Evolutionary conservation across 2,797 vertebrate genomes (phyloP).

Genomic region (Chaunax sp.): DNA sequence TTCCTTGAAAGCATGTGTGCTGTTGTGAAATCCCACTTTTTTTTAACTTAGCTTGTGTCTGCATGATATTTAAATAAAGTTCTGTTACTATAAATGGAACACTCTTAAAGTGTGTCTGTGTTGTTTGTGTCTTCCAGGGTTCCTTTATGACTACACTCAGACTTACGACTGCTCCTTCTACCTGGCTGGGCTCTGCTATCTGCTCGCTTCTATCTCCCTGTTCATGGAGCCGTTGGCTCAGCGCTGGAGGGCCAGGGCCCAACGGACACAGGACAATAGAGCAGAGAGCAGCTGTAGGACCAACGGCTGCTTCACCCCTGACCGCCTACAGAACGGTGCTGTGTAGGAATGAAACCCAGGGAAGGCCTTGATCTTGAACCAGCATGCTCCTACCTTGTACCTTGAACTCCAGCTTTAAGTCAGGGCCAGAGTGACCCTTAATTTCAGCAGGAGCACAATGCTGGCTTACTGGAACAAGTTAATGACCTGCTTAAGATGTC

Average conservation of each 20-base stretch:
- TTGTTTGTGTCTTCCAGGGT: slow-evolving; percentile 80
- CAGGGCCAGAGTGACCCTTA: slow-evolving; percentile 47
- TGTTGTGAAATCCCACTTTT: neutral
- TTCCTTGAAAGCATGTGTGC: neutral
- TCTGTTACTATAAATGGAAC: neutral
- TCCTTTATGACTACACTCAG: slow-evolving; percentile 92
- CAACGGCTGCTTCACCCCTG: slow-evolving; percentile 79
- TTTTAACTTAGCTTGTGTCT: neutral
- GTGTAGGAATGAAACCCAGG: slow-evolving; percentile 69
- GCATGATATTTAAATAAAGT: neutral
- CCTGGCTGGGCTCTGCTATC: slow-evolving; percentile 91
- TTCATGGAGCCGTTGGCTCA: slow-evolving; percentile 90
- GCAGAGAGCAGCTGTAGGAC: slow-evolving; percentile 75
- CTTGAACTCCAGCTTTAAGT: slow-evolving; percentile 50
- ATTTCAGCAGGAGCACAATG: slow-evolving; percentile 36
- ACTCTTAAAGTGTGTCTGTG: neutral
- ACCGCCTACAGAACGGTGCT: slow-evolving; percentile 74
- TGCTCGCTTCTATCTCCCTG: slow-evolving; percentile 90
- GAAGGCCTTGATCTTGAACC: slow-evolving; percentile 57
- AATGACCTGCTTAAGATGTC: slow-evolving; percentile 34
- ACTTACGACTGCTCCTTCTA: slow-evolving; percentile 94
- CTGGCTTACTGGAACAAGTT: slow-evolving; percentile 22
- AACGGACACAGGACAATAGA: slow-evolving; percentile 52
- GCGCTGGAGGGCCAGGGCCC: slow-evolving; percentile 82
- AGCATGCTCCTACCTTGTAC: slow-evolving; percentile 51